Evolutionary conservation across 2,888 invertebrate species (phyloP), one percentile per base, ranked within the genome.

Genomic region (Spodoptera littoralis): DNA sequence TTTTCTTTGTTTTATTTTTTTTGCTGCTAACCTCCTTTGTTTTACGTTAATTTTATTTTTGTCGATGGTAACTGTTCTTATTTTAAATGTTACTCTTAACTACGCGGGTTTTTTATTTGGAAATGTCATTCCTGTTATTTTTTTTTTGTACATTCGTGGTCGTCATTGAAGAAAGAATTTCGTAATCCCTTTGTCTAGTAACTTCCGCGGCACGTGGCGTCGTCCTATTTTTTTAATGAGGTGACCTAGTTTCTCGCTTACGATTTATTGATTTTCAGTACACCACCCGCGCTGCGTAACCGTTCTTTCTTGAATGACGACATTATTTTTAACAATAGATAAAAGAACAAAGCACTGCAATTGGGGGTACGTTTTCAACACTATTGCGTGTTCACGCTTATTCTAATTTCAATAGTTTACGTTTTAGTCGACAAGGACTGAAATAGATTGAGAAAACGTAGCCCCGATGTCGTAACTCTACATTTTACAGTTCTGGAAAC

Each of bases 251-350:
- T 60, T 54, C n/a, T 49, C n/a, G 46, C 50, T 47, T 42, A 36
- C 48, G 12, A 46, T 46, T 68, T 24, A 71, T 71, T 71, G 70
- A 71, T 71, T 73, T 73, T 8, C 73, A 73, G 68, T 73, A 58
- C 36, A 49, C 41, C 46, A 45, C 13, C 45, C 41, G 50, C 9
- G 24, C 56, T 36, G 36, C 11, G 66, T 53, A 56, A 12, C 42
- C 45, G 45, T 45, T 11, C 55, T 67, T 67, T 73, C n/a, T 61
- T 9, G 61, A 53, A 57, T 60, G 53, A 46, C 46, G 22, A 41
- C 27, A 36, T 4, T 60, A 5, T 13, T 42, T 24, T 24, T 36
- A 45, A 61, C 46, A 59, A 67, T 36, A 65, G 59, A 55, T 8
- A 13, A n/a, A 27, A 60, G 12, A 50, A 24, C 36, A 45, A 55